phyloP scores from a whole-genome alignment of 1,140 invertebrate species.

The Nylanderia fulva region DNA sequence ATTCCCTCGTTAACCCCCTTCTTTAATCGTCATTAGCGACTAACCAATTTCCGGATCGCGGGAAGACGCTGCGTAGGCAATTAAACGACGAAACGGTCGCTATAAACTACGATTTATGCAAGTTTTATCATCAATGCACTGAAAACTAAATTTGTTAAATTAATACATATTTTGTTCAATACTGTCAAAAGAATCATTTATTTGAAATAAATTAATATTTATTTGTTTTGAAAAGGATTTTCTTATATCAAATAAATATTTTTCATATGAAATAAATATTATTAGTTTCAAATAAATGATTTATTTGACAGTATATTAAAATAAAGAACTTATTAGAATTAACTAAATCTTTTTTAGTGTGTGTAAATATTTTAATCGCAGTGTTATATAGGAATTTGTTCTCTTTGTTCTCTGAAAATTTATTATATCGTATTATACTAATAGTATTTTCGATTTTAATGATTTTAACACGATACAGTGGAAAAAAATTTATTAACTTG shows the following conservation, averaged over 20 bases:
- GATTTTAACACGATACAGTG: not conserved
- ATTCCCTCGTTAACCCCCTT: slow-evolving; percentile 67
- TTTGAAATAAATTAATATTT: no score
- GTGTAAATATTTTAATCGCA: not conserved
- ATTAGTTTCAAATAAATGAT: no score
- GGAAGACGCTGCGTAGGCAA: not conserved
- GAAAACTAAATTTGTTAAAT: no score
- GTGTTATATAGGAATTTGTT: slow-evolving; percentile 1
- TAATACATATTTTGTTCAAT: no score
- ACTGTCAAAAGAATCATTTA: no score
- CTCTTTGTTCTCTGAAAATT: not conserved
- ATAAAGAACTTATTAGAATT: no score
- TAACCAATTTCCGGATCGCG: slow-evolving; percentile 54
- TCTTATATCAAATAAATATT: no score
- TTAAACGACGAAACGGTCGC: not conserved
- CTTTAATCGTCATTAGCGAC: slow-evolving; percentile 1
- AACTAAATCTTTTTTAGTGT: no score
- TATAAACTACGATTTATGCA: not conserved
- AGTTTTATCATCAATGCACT: slow-evolving; percentile 5
- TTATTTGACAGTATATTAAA: no score
- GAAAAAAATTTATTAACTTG: no score
- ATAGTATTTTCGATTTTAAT: not conserved
- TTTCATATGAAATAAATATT: no score
- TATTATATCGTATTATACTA: not conserved
- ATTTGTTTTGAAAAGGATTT: no score